phyloP scores from a whole-genome alignment of 2,113 vertebrate species.

The Ancistrus triradiatus region DNA sequence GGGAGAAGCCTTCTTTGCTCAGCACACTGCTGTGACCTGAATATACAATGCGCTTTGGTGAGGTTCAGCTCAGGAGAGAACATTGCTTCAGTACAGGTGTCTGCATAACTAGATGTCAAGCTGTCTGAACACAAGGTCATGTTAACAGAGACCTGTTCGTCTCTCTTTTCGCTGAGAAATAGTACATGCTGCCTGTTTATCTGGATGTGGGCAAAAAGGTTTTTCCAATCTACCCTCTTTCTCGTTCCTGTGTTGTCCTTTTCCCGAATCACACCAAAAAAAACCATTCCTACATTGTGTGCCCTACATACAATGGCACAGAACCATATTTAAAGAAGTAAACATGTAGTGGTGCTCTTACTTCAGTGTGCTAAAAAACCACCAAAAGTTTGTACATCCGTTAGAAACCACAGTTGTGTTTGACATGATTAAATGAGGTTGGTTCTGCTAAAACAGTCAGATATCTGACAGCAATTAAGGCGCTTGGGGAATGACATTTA shows the following conservation, averaged over 20 bases:
- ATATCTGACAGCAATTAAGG: constrained; percentile 45
- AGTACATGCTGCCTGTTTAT: constrained; percentile 55
- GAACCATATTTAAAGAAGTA: neutral
- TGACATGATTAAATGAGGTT: constrained; percentile 19
- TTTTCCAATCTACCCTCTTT: neutral
- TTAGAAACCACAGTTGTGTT: constrained; percentile 13
- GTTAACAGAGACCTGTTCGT: constrained; percentile 58
- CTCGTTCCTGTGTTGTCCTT: neutral
- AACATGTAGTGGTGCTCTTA: constrained; percentile 5
- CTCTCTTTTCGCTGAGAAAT: constrained; percentile 46
- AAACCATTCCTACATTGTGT: neutral
- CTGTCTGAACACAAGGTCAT: constrained; percentile 52
- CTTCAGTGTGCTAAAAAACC: neutral
- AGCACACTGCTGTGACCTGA: constrained; percentile 58
- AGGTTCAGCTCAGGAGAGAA: constrained; percentile 48
- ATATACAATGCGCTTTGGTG: constrained; percentile 55
- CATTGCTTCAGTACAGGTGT: constrained; percentile 51
- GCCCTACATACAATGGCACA: neutral
- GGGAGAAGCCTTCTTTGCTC: constrained; percentile 44
- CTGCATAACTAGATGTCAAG: constrained; percentile 66
- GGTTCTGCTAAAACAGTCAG: constrained; percentile 29
- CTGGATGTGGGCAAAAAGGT: constrained; percentile 25
- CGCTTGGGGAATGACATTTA: constrained; percentile 35
- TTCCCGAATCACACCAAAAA: too few relatives aligned
- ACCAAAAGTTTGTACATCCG: too few relatives aligned